phyloP scores from a whole-genome alignment of 2,888 invertebrate species.

The Platycnemis pennipes region DNA sequence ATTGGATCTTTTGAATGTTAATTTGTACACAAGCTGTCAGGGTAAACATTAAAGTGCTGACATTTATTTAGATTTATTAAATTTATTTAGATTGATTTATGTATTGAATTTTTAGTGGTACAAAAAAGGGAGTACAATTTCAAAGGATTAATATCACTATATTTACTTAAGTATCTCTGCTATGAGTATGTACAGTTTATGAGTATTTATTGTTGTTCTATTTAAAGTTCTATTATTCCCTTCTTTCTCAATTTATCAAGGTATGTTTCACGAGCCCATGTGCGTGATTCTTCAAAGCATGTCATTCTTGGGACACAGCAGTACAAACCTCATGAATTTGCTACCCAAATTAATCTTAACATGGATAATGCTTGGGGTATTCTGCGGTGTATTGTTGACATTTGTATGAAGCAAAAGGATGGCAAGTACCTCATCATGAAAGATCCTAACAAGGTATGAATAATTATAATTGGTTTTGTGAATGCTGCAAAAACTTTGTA shows the following conservation, averaged over 20 bases:
- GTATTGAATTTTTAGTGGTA: no score
- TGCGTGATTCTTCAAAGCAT: slow-evolving; percentile 96
- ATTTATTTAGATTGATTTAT: no score
- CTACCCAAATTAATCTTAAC: slow-evolving; percentile 98
- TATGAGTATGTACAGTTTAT: slow-evolving; percentile 46
- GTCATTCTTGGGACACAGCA: slow-evolving; percentile 98
- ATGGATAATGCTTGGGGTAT: slow-evolving; percentile 99
- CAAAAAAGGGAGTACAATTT: no score
- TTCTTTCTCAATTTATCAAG: slow-evolving; percentile 76
- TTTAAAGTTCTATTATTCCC: slow-evolving; percentile 47
- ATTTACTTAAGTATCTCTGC: no score
- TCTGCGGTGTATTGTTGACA: slow-evolving; percentile 97
- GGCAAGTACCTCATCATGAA: slow-evolving; percentile 98
- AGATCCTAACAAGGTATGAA: slow-evolving; percentile 93
- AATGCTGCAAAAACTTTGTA: no score
- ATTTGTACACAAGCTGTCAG: no score
- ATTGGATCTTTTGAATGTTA: no score
- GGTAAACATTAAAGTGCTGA: no score
- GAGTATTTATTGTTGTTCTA: neutral
- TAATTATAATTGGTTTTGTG: neutral
- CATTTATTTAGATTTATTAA: no score
- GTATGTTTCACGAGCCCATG: slow-evolving; percentile 97
- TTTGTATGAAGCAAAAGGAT: slow-evolving; percentile 97
- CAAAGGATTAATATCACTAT: no score
- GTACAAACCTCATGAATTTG: slow-evolving; percentile 99